These are phyloP conservation scores for Apamea sordens DNA, from an alignment of 2,888 invertebrate species.

Conservation along the genomic window DNA sequence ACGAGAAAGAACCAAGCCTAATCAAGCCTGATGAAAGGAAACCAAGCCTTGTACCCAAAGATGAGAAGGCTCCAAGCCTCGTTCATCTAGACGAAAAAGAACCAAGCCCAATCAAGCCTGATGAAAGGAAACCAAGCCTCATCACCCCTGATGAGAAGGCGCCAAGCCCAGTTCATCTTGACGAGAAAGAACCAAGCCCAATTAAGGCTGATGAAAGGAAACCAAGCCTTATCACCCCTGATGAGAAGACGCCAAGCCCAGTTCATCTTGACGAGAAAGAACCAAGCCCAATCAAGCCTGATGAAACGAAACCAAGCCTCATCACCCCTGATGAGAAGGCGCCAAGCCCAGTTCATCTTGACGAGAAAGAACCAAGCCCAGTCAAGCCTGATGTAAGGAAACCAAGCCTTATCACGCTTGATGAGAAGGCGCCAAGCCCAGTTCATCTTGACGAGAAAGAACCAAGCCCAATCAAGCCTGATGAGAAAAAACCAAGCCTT, in stretches of 20 bases:
- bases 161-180: neutral
- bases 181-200: neutral
- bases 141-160: neutral
- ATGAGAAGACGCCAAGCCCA: neutral
- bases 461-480: neutral
- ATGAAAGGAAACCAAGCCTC: neutral
- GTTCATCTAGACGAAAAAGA: neutral
- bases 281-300: neutral
- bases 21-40: neutral
- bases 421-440: neutral
- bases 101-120: neutral
- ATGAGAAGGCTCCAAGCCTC: neutral
- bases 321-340: too few species aligned
- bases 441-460: neutral
- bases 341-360: neutral
- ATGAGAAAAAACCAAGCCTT: neutral
- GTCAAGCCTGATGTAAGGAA: too few species aligned
- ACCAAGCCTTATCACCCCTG: neutral
- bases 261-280: neutral
- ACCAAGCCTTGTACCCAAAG: rapidly evolving
- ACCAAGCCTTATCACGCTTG: too few species aligned
- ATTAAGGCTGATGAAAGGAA: neutral
- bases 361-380: neutral
- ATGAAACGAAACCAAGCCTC: too few species aligned
- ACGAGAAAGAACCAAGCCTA: neutral